Evolutionary conservation across 2,888 invertebrate species (phyloP).

Genomic region (Metopia argyrocephala): DNA sequence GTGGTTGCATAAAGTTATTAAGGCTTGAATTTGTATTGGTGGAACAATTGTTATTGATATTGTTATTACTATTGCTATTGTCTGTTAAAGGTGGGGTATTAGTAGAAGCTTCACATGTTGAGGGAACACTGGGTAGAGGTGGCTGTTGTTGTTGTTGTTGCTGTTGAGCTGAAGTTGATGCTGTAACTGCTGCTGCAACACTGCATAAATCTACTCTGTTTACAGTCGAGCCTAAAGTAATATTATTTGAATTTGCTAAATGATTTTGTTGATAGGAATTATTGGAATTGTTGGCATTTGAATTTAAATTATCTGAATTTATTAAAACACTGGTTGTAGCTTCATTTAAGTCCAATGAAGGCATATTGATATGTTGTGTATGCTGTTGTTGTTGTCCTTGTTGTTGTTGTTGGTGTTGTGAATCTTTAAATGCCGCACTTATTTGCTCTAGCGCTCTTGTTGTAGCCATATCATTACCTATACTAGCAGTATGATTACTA

Average conservation of each 20-base stretch:
- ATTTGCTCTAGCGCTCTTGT: slow-evolving; percentile 22
- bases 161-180: neutral
- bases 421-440: slow-evolving; percentile 43
- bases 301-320: slow-evolving; percentile 26
- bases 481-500: slow-evolving; percentile 55
- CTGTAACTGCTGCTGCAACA: neutral
- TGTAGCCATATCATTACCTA: slow-evolving; percentile 39
- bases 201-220: slow-evolving; percentile 40
- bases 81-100: slow-evolving; percentile 46
- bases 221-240: slow-evolving; percentile 32
- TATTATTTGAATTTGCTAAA: slow-evolving; percentile 17
- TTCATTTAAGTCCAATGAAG: slow-evolving; percentile 58
- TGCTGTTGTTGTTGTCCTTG: slow-evolving; percentile 54
- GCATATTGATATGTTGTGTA: slow-evolving; percentile 60
- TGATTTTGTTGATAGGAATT: slow-evolving; percentile 36
- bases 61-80: slow-evolving; percentile 11
- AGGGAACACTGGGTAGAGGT: neutral
- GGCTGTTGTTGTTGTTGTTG: neutral
- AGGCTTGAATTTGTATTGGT: slow-evolving; percentile 10
- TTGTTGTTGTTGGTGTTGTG: slow-evolving; percentile 49
- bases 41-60: neutral
- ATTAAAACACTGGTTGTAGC: slow-evolving; percentile 27
- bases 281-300: neutral
- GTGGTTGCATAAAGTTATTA: neutral
- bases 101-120: slow-evolving; percentile 54